Evolutionary conservation across 2,113 vertebrate species (phyloP).

Genomic region (Struthidea cinerea): DNA sequence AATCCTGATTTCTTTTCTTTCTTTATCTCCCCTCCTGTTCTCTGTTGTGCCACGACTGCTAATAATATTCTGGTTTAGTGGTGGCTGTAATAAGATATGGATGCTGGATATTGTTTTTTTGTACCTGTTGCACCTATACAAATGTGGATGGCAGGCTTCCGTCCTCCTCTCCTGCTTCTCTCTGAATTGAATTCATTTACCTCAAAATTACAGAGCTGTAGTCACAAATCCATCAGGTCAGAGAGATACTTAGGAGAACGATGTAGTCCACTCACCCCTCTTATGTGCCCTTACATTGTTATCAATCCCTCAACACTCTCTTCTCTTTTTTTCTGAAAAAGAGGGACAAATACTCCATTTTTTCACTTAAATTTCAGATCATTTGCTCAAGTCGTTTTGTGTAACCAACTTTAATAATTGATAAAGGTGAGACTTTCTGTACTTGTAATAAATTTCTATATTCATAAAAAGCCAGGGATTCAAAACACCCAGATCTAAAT

Average conservation of each 20-base stretch:
- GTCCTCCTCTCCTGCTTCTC: neutral
- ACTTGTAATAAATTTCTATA: constrained; percentile 32
- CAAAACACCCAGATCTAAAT: constrained; percentile 1
- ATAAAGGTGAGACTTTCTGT: constrained; percentile 45
- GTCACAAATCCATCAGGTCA: constrained; percentile 16
- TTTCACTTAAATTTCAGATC: constrained; percentile 21
- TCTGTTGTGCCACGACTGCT: constrained; percentile 40
- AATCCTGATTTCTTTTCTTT: constrained; percentile 39
- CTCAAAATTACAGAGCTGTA: constrained; percentile 6
- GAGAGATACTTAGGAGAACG: neutral
- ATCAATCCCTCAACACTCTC: neutral
- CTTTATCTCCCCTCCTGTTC: constrained; percentile 45
- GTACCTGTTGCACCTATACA: neutral
- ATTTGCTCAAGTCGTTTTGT: neutral
- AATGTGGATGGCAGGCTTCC: neutral
- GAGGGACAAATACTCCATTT: neutral
- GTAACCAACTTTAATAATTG: constrained; percentile 47
- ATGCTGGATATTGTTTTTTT: constrained; percentile 13
- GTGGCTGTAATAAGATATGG: constrained; percentile 37
- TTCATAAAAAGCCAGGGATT: constrained; percentile 10
- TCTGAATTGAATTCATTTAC: constrained; percentile 7
- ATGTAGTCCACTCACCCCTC: neutral
- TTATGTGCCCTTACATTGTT: neutral
- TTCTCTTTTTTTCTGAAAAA: neutral
- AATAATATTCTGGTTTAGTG: constrained; percentile 40